These are phyloP conservation scores for Nasonia oneida DNA, from an alignment of 2,888 invertebrate species.

Conservation along the genomic window DNA sequence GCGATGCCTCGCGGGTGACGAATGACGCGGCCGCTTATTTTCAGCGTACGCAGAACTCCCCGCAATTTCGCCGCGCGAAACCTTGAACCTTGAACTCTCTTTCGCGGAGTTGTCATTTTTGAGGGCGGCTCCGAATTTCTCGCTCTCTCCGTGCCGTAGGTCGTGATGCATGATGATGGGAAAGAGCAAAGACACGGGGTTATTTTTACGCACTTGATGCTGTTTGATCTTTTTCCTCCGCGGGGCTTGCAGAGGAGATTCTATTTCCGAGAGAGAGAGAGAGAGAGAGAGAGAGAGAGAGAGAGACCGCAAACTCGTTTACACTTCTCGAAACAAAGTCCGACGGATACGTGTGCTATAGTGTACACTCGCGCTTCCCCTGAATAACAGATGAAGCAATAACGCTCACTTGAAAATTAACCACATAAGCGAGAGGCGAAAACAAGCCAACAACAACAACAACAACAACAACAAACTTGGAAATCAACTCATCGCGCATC, in stretches of 20 bases:
- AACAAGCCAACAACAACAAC: neutral
- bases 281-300: neutral
- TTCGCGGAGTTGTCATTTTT: neutral
- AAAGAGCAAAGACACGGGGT: neutral
- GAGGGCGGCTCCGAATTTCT: neutral
- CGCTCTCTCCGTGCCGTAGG: neutral
- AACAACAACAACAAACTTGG: neutral
- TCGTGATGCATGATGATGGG: neutral
- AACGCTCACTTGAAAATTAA: neutral
- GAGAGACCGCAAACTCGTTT: neutral
- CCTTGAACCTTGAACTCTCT: conserved; percentile 48
- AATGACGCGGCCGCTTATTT: conserved; percentile 42
- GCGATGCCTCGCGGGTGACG: conserved; percentile 14
- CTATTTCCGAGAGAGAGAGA: too few relatives aligned
- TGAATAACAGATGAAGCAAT: neutral
- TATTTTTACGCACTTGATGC: neutral
- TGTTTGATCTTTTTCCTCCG: neutral
- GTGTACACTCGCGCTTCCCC: too few relatives aligned
- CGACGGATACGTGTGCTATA: too few relatives aligned
- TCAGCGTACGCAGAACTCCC: conserved; percentile 35
- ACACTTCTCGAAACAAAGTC: neutral
- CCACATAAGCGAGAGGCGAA: neutral
- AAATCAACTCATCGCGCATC: neutral
- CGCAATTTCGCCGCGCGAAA: conserved; percentile 21
- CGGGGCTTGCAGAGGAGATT: neutral